Conservation (phyloP, 1,140 invertebrate species). For the Atta colombica region DNA sequence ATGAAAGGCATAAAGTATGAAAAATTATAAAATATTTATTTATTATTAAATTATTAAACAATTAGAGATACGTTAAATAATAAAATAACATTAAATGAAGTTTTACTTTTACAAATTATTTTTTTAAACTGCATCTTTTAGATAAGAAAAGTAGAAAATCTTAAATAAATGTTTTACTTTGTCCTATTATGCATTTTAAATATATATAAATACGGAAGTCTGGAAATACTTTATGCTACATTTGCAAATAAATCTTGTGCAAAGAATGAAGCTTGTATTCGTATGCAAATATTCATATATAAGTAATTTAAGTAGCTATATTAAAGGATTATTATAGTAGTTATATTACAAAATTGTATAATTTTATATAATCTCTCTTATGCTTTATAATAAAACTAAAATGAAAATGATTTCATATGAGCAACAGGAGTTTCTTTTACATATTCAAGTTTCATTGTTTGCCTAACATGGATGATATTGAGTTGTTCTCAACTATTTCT, state of each 20-base stretch:
- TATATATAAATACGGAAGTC: not conserved
- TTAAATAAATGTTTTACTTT: not conserved
- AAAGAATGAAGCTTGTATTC: constrained; percentile 48
- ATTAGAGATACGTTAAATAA: not conserved
- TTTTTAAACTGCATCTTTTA: not conserved
- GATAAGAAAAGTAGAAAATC: not conserved
- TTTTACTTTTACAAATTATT: not conserved
- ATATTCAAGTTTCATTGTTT: constrained; percentile 46
- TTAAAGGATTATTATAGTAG: constrained; percentile 2
- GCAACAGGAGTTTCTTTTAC: not conserved
- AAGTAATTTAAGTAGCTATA: not conserved
- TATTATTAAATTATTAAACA: not conserved
- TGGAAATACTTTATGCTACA: constrained; percentile 26
- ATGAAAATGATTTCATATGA: not conserved
- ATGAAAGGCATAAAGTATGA: constrained; percentile 18
- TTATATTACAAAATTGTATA: not conserved
- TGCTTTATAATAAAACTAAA: constrained; percentile 4
- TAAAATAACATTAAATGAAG: not conserved
- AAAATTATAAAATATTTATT: not conserved
- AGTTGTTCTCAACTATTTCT: constrained; percentile 42
- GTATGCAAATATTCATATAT: not conserved
- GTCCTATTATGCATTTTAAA: not conserved
- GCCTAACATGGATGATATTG: constrained; percentile 26
- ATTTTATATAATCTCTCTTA: not conserved
- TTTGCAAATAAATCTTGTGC: constrained; percentile 16